phyloP scores from a whole-genome alignment of 2,113 vertebrate genomes.

The Morone chrysops region DNA sequence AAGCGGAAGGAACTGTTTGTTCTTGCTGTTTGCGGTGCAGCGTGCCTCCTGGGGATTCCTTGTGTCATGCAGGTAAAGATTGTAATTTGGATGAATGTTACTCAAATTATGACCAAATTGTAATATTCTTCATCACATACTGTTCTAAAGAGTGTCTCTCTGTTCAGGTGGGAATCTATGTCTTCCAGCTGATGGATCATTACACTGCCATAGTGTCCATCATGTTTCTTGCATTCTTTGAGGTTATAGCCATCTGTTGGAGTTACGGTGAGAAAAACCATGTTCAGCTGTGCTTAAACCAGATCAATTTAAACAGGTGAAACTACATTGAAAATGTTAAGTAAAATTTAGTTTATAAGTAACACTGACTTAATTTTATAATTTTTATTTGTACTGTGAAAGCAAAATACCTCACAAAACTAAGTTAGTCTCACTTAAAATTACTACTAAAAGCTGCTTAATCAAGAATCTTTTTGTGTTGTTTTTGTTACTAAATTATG shows the following conservation, averaged over 20 bases:
- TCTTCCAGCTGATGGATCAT: slow-evolving; percentile 87
- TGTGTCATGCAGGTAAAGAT: slow-evolving; percentile 82
- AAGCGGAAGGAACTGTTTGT: slow-evolving; percentile 82
- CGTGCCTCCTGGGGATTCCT: slow-evolving; percentile 81
- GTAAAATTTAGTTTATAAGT: too few relatives aligned
- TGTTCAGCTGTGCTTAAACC: not conserved
- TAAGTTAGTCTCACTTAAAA: too few relatives aligned
- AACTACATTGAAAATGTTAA: too few relatives aligned
- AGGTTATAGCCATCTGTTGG: slow-evolving; percentile 83
- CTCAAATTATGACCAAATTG: not conserved
- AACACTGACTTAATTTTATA: too few relatives aligned
- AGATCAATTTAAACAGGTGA: too few relatives aligned
- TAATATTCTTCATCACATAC: not conserved
- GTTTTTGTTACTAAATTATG: too few relatives aligned
- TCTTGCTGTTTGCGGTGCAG: slow-evolving; percentile 71
- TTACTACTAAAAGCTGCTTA: too few relatives aligned
- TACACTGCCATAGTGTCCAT: slow-evolving; percentile 87
- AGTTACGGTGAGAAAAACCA: slow-evolving; percentile 76
- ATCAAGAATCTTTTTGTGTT: too few relatives aligned
- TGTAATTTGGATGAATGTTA: not conserved
- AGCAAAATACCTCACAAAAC: too few relatives aligned
- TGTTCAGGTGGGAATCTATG: slow-evolving; percentile 83
- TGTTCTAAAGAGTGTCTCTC: slow-evolving; percentile 7
- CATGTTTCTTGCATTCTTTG: slow-evolving; percentile 85
- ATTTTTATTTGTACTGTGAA: too few relatives aligned